Conservation (phyloP, 1,140 invertebrate species). For the Luehdorfia chinensis region DNA sequence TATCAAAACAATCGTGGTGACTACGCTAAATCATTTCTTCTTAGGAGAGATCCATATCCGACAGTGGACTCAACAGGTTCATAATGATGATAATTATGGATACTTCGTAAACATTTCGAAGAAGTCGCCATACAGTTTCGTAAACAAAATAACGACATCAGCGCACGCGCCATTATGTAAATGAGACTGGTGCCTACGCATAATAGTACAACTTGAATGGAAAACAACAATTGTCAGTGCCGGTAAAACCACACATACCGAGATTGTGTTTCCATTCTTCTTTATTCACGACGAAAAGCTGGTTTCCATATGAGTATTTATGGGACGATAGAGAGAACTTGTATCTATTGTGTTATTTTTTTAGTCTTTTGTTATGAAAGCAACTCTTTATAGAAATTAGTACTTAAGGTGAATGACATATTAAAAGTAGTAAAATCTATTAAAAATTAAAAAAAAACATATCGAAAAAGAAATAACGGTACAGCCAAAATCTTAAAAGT, state of each 20-base stretch:
- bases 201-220: constrained; percentile 9
- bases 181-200: not conserved
- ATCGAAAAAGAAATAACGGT: too few relatives aligned
- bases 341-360: constrained; percentile 1
- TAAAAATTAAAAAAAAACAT: not conserved
- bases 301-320: not conserved
- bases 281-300: constrained; percentile 2
- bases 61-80: too few relatives aligned
- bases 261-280: constrained; percentile 8
- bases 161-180: constrained; percentile 8
- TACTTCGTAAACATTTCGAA: too few relatives aligned
- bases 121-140: too few relatives aligned
- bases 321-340: not conserved
- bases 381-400: constrained; percentile 1
- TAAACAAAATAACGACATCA: constrained; percentile 4
- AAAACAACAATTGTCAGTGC: not conserved
- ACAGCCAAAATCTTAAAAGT: too few relatives aligned
- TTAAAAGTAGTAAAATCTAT: not conserved
- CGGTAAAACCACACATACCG: constrained; percentile 8
- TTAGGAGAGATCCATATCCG: too few relatives aligned
- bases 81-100: too few relatives aligned
- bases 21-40: too few relatives aligned
- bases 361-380: constrained; percentile 5
- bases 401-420: not conserved
- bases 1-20: too few relatives aligned